phyloP scores from a whole-genome alignment of 2,888 invertebrate species.

The Oxyscelio sp. region DNA sequence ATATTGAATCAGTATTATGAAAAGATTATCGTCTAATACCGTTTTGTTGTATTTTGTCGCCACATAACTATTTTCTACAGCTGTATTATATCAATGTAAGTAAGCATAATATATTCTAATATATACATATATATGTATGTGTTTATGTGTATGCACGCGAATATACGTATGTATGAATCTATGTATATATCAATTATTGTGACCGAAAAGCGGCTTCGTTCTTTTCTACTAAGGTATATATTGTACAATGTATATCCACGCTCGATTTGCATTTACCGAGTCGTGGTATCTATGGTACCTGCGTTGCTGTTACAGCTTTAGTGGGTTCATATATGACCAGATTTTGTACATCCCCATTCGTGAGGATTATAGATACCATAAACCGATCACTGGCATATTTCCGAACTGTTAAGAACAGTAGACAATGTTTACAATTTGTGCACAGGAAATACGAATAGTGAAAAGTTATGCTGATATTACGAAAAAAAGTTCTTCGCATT shows the following conservation, averaged over 20 bases:
- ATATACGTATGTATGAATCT: slow-evolving; percentile 27
- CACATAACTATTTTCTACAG: too few relatives aligned
- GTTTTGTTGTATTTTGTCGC: too few relatives aligned
- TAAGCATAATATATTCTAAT: too few relatives aligned
- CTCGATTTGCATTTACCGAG: slow-evolving; percentile 72
- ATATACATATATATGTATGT: slow-evolving; percentile 40
- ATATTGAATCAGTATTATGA: too few relatives aligned
- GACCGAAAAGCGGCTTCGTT: slow-evolving; percentile 72
- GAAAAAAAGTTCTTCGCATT: too few relatives aligned
- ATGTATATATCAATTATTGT: slow-evolving; percentile 86
- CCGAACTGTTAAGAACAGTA: slow-evolving; percentile 36
- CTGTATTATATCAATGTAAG: too few relatives aligned
- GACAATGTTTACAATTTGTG: slow-evolving; percentile 4
- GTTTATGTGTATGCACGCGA: slow-evolving; percentile 48
- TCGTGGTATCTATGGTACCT: slow-evolving; percentile 54
- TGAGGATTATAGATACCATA: slow-evolving; percentile 64
- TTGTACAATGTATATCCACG: slow-evolving; percentile 65
- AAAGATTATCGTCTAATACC: too few relatives aligned
- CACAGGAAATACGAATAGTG: neutral
- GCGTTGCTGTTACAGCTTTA: slow-evolving; percentile 68
- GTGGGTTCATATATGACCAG: slow-evolving; percentile 68
- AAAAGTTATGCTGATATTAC: neutral
- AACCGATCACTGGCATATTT: slow-evolving; percentile 57
- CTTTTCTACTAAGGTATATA: slow-evolving; percentile 67
- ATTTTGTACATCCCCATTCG: slow-evolving; percentile 61